These are phyloP conservation scores for Pogonomyrmex californicus DNA, from an alignment of 1,140 invertebrate genomes.

Conservation along the genomic window DNA sequence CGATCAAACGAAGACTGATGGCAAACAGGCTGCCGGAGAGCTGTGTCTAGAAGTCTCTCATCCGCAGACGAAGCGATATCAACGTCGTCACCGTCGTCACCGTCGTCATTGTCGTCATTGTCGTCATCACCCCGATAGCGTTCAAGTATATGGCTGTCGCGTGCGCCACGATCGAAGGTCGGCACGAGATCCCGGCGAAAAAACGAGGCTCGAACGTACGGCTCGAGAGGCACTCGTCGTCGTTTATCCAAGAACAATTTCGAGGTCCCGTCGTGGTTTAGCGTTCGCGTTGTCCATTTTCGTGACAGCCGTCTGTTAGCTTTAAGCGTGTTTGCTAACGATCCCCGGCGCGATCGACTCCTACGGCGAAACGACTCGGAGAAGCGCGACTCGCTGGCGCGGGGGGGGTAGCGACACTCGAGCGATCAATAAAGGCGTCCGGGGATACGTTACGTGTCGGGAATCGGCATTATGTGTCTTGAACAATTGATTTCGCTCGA, in stretches of 20 bases:
- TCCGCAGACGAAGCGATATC: neutral
- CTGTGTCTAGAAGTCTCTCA: constrained; percentile 88
- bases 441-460: constrained; percentile 13
- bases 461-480: constrained; percentile 14
- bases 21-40: constrained; percentile 92
- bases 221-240: constrained; percentile 17
- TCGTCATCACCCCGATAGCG: neutral
- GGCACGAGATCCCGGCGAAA: constrained; percentile 5
- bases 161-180: constrained; percentile 3
- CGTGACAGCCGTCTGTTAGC: constrained; percentile 45
- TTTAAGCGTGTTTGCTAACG: constrained; percentile 35
- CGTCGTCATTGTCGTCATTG: neutral
- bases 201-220: neutral
- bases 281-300: constrained; percentile 9
- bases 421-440: constrained; percentile 27
- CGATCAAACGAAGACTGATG: constrained; percentile 92
- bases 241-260: constrained; percentile 25
- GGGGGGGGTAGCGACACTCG: neutral
- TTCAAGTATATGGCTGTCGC: constrained; percentile 6
- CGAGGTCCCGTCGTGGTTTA: neutral
- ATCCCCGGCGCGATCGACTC: constrained; percentile 34
- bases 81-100: neutral
- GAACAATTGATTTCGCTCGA: constrained; percentile 32
- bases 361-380: neutral
- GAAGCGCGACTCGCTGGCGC: neutral